These are phyloP conservation scores for Phalacrocorax pelagicus DNA, from an alignment of 2,113 vertebrate genomes.

Conservation along the genomic window DNA sequence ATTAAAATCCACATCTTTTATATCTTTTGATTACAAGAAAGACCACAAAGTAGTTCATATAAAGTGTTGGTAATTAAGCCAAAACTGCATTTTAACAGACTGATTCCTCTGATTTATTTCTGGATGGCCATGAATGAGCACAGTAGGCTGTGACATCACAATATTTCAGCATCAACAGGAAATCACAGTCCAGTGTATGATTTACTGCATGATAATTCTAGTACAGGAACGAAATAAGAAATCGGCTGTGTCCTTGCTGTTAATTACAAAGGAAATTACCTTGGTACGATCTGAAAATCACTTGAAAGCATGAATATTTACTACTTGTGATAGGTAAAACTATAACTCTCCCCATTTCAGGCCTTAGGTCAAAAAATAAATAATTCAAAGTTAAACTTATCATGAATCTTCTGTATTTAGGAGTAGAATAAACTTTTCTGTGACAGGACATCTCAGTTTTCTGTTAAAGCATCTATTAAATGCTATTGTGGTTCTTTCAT, in stretches of 20 bases:
- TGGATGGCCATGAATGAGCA: neutral
- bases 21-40: constrained; percentile 23
- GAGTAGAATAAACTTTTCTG: neutral
- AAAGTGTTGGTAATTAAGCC: neutral
- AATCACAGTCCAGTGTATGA: neutral
- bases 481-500: neutral
- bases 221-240: neutral
- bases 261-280: neutral
- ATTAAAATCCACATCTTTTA: constrained; percentile 38
- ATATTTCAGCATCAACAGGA: neutral
- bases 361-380: neutral
- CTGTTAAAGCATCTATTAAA: neutral
- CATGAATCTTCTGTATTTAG: neutral
- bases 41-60: neutral
- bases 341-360: neutral
- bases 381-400: neutral
- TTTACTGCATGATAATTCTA: neutral
- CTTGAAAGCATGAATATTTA: neutral
- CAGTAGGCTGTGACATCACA: neutral
- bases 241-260: neutral
- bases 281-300: neutral
- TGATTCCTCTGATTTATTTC: constrained; percentile 3
- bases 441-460: neutral
- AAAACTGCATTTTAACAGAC: constrained; percentile 8
- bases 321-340: neutral